Conservation (phyloP, 1,140 invertebrate genomes). For the Dendroctonus valens region DNA sequence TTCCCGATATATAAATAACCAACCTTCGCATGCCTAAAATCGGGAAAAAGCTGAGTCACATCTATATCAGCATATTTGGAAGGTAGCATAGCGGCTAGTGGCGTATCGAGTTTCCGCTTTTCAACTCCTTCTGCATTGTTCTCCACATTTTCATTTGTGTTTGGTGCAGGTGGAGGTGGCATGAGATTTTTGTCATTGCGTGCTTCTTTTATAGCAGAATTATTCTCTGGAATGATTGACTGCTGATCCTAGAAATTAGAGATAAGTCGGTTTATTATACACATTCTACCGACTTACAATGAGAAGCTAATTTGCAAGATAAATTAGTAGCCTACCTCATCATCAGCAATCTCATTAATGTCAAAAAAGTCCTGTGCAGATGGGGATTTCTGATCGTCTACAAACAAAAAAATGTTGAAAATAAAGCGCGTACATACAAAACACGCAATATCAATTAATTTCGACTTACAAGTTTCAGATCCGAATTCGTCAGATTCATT, state of each 20-base stretch:
- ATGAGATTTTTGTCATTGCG: constrained; percentile 66
- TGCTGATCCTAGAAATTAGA: too few species aligned
- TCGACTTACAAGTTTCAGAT: constrained; percentile 14
- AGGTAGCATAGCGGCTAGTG: constrained; percentile 91
- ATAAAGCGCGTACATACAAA: background rate
- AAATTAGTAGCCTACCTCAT: constrained; percentile 51
- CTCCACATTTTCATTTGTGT: constrained; percentile 41
- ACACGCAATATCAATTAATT: background rate
- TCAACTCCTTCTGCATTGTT: constrained; percentile 43
- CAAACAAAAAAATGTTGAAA: constrained; percentile 7
- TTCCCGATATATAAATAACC: background rate
- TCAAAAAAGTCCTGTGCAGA: constrained; percentile 90
- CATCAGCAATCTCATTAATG: constrained; percentile 87
- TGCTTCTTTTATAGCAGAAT: constrained; percentile 61
- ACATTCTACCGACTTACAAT: too few species aligned
- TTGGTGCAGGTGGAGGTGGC: constrained; percentile 66
- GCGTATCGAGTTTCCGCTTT: constrained; percentile 78
- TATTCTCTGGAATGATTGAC: constrained; percentile 50
- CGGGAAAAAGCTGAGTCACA: constrained; percentile 88
- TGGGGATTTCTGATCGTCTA: constrained; percentile 63
- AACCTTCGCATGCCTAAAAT: constrained; percentile 86
- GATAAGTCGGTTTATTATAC: too few species aligned
- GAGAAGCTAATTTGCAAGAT: constrained; percentile 28
- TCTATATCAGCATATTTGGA: constrained; percentile 90
- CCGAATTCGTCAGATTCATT: constrained; percentile 12